Percentiles rank a stretch among this genome's conserved stretches.
Conservation (phyloP, 2,113 vertebrate genomes). For the Ailuropoda melanoleuca region DNA sequence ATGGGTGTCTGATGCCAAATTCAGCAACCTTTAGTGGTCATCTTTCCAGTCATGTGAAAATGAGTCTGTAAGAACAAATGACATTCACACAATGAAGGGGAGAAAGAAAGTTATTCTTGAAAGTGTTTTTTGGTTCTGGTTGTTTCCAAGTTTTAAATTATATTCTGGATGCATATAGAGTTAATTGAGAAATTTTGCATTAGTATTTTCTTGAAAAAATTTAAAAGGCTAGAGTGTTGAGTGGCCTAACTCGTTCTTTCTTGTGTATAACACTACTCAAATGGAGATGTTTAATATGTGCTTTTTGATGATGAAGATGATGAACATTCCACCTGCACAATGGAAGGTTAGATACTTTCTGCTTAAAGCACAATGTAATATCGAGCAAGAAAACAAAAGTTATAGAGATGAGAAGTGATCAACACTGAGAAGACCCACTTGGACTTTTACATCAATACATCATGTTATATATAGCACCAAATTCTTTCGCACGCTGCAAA, state of each 20-base stretch:
- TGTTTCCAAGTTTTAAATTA: constrained; percentile 29
- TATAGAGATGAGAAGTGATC: neutral
- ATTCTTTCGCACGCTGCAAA: neutral
- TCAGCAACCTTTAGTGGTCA: neutral
- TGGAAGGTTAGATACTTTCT: neutral
- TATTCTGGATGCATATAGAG: neutral
- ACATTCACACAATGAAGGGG: neutral
- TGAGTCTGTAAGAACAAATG: neutral
- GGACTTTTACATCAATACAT: neutral
- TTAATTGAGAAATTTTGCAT: neutral
- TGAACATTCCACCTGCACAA: neutral
- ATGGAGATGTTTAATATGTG: neutral
- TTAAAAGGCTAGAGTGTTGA: neutral
- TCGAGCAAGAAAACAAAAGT: neutral
- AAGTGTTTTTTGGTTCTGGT: neutral
- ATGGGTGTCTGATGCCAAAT: neutral
- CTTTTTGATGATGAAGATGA: neutral
- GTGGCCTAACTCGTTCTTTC: neutral
- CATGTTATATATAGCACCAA: neutral
- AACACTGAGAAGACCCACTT: neutral
- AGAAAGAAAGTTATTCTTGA: neutral
- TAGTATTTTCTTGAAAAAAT: neutral
- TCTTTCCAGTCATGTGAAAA: neutral
- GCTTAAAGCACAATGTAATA: neutral
- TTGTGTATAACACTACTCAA: neutral